Conservation (phyloP, 1,140 invertebrate genomes). For the Atta texana region DNA sequence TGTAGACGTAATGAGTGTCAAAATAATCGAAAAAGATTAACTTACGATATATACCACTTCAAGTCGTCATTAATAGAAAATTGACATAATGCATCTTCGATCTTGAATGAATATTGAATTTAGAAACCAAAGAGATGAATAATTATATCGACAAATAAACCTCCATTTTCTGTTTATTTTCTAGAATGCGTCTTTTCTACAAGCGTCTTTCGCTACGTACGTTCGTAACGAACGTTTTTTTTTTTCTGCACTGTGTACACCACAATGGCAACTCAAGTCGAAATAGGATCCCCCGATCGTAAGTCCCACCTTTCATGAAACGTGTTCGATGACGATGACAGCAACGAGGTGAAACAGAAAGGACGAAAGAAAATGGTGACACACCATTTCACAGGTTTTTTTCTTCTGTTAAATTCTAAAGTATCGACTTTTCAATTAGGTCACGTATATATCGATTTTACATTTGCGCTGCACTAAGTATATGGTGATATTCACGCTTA, state of each 20-base stretch:
- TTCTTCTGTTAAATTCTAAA: slow-evolving; percentile 67
- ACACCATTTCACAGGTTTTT: background rate
- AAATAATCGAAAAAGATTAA: background rate
- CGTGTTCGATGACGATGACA: slow-evolving; percentile 53
- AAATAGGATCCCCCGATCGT: slow-evolving; percentile 58
- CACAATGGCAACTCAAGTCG: background rate
- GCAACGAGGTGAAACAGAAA: slow-evolving; percentile 35
- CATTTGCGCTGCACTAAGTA: slow-evolving; percentile 7
- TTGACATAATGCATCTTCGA: too few relatives aligned
- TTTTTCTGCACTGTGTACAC: slow-evolving; percentile 4
- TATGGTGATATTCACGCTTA: background rate
- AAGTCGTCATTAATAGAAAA: background rate
- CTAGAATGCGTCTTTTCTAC: background rate
- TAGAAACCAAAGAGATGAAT: background rate
- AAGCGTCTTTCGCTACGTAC: slow-evolving; percentile 32
- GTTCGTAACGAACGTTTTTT: background rate
- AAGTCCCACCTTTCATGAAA: slow-evolving; percentile 34
- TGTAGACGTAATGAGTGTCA: too few relatives aligned
- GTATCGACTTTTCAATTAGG: slow-evolving; percentile 75
- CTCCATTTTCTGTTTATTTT: slow-evolving; percentile 22
- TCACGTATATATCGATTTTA: slow-evolving; percentile 63
- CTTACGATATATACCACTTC: background rate
- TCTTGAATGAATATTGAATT: background rate
- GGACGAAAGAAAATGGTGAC: slow-evolving; percentile 41
- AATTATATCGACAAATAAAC: background rate